phyloP scores from a whole-genome alignment of 2,797 vertebrate genomes.

The Octomys mimax region DNA sequence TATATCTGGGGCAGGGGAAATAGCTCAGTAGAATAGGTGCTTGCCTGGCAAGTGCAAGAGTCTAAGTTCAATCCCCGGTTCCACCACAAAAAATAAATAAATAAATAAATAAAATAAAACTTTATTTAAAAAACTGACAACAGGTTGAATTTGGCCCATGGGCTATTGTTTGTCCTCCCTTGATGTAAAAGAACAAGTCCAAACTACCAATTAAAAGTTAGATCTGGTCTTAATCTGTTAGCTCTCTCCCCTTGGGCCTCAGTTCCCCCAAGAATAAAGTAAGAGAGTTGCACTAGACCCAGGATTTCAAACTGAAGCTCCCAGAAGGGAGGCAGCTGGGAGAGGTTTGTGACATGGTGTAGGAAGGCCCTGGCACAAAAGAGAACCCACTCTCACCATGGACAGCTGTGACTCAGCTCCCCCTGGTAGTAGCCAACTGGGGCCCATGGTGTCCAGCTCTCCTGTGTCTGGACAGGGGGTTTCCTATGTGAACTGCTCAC shows the following conservation, averaged over 20 bases:
- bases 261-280: background rate
- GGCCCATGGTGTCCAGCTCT: background rate
- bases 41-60: no score
- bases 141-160: background rate
- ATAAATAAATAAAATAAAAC: no score
- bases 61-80: no score
- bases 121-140: background rate
- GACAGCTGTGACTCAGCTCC: fast-evolving
- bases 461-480: background rate
- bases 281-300: background rate
- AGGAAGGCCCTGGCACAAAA: background rate
- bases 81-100: no score
- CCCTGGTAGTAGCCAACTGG: fast-evolving
- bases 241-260: background rate
- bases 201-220: background rate
- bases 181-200: background rate
- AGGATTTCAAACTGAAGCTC: background rate
- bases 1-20: no score
- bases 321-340: background rate
- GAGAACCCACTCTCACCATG: background rate
- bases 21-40: no score
- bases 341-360: fast-evolving
- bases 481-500: background rate
- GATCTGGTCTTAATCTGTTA: background rate
- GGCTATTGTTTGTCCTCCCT: background rate